Evolutionary conservation across 2,888 invertebrate species (phyloP).

Genomic region (Nemotelus nigrinus): DNA sequence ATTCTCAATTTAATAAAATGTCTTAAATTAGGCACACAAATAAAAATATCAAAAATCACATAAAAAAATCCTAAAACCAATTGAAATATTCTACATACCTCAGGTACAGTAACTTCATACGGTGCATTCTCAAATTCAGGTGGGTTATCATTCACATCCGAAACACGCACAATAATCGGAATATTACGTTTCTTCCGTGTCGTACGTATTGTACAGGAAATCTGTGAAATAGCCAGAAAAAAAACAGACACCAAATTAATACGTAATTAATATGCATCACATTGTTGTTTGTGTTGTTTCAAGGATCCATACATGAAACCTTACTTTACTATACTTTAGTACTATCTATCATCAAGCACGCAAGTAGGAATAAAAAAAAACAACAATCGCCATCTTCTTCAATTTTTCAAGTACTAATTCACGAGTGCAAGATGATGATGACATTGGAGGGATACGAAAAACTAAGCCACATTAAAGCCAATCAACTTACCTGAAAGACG

Average conservation of each 20-base stretch:
- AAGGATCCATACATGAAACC: background rate
- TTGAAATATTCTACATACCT: conserved; percentile 70
- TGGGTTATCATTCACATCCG: conserved; percentile 90
- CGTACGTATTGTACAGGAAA: conserved; percentile 83
- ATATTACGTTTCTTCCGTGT: conserved; percentile 84
- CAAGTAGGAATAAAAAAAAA: background rate
- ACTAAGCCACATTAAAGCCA: no score
- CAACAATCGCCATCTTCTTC: background rate
- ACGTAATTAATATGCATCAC: background rate
- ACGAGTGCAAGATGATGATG: background rate
- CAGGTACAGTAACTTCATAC: conserved; percentile 84
- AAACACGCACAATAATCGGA: conserved; percentile 88
- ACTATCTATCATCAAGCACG: background rate
- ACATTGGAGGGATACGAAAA: background rate
- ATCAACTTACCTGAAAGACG: conserved; percentile 79
- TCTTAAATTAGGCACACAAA: no score
- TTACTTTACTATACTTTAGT: no score
- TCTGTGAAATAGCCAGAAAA: conserved; percentile 66
- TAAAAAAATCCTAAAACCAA: background rate
- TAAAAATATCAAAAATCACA: background rate
- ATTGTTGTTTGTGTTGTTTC: no score
- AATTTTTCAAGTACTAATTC: background rate
- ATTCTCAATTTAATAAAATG: no score
- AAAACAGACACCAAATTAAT: conserved; percentile 13
- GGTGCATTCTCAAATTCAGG: conserved; percentile 86